These are phyloP conservation scores for Galemys pyrenaicus DNA, from an alignment of 2,113 vertebrate species.

Conservation along the genomic window DNA sequence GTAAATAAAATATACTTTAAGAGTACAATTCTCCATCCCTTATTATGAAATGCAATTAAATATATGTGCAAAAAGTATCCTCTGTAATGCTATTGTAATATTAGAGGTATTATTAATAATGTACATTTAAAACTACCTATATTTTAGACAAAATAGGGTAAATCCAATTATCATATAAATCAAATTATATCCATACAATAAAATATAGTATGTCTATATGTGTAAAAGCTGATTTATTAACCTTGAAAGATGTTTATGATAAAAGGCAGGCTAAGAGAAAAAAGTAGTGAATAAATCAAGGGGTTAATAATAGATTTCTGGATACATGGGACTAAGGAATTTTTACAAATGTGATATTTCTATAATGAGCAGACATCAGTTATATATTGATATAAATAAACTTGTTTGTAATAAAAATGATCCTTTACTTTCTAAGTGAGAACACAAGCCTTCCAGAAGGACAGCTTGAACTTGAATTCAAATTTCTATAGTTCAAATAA, in stretches of 20 bases:
- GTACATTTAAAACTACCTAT: neutral
- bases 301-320: neutral
- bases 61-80: neutral
- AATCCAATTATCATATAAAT: neutral
- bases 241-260: neutral
- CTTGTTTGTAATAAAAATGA: neutral
- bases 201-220: neutral
- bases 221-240: neutral
- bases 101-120: neutral
- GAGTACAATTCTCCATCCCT: neutral
- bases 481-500: neutral
- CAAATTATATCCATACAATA: neutral
- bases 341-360: neutral
- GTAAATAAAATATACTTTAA: neutral
- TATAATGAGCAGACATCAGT: neutral
- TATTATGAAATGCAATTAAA: slow-evolving; percentile 17
- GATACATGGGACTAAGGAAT: neutral
- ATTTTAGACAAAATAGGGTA: slow-evolving; percentile 3
- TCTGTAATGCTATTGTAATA: neutral
- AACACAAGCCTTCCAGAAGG: neutral
- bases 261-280: neutral
- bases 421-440: slow-evolving; percentile 38
- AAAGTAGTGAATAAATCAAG: neutral
- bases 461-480: neutral
- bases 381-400: neutral